A percentile compares a stretch with the other conserved stretches of the same genome.
Conservation (phyloP, 2,888 invertebrate genomes). For the Meliscaeva auricollis region DNA sequence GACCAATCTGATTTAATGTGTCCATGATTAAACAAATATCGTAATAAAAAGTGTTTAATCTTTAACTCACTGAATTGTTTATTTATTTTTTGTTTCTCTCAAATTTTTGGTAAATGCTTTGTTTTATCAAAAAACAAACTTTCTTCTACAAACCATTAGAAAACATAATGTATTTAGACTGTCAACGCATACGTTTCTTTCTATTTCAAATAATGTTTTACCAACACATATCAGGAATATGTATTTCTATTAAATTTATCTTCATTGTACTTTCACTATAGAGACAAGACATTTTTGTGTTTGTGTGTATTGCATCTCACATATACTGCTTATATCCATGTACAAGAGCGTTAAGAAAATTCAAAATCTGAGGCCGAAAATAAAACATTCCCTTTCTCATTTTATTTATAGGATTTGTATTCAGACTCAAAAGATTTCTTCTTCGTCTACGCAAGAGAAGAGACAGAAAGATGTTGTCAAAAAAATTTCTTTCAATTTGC, state of each 20-base stretch:
- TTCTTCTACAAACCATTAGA: constrained; percentile 7
- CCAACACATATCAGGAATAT: constrained; percentile 23
- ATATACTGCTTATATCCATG: neutral
- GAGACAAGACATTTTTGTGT: constrained; percentile 23
- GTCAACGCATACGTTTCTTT: constrained; percentile 59
- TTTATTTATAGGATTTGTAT: constrained; percentile 81
- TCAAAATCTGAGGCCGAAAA: constrained; percentile 72
- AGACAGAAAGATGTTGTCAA: constrained; percentile 75
- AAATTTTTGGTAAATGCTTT: constrained; percentile 18
- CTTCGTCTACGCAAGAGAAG: constrained; percentile 79
- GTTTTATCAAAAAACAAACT: constrained; percentile 15
- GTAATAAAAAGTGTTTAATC: too few species aligned
- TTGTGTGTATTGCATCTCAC: constrained; percentile 21
- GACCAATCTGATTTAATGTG: too few species aligned
- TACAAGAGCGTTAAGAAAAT: constrained; percentile 50
- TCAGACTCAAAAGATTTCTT: constrained; percentile 77
- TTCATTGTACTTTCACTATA: constrained; percentile 9
- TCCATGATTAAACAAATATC: neutral
- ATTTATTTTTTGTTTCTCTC: neutral
- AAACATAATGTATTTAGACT: constrained; percentile 42
- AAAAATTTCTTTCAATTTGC: constrained; percentile 70
- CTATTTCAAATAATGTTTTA: constrained; percentile 34
- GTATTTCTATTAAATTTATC: constrained; percentile 44
- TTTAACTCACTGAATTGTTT: too few species aligned
- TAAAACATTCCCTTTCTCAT: constrained; percentile 80